Percentiles rank a stretch among this genome's conserved stretches.
phyloP scores from a whole-genome alignment of 1,140 invertebrate genomes.

The Drosophila nasuta region DNA sequence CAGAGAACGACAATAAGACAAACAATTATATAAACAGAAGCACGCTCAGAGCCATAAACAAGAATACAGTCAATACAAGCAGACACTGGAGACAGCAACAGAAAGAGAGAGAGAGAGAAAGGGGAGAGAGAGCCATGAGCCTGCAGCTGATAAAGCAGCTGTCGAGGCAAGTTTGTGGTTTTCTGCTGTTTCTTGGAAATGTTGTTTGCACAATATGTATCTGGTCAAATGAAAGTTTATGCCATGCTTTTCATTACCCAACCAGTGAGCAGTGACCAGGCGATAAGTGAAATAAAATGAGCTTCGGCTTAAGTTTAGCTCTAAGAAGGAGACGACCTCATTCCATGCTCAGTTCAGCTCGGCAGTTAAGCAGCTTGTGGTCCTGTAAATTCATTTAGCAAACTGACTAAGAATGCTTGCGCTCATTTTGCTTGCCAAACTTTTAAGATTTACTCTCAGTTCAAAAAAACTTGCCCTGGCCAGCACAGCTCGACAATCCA shows the following conservation, averaged over 20 bases:
- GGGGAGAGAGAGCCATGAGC: neutral
- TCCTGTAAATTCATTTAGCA: slow-evolving; percentile 63
- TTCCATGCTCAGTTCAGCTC: neutral
- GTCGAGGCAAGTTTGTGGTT: slow-evolving; percentile 15
- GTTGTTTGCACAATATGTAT: slow-evolving; percentile 38
- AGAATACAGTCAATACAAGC: slow-evolving; percentile 52
- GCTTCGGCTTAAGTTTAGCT: slow-evolving; percentile 54
- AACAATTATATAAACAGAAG: slow-evolving; percentile 34
- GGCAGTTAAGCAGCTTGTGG: slow-evolving; percentile 53
- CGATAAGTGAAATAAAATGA: slow-evolving; percentile 79
- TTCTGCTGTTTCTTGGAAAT: neutral
- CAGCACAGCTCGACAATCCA: slow-evolving; percentile 40
- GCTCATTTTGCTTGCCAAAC: slow-evolving; percentile 50
- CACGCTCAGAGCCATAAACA: slow-evolving; percentile 54
- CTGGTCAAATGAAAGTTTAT: slow-evolving; percentile 75
- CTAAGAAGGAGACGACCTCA: slow-evolving; percentile 8
- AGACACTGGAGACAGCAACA: neutral
- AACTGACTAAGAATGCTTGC: slow-evolving; percentile 58
- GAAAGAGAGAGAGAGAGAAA: neutral
- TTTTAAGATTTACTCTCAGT: slow-evolving; percentile 50
- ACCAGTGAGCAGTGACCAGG: slow-evolving; percentile 54
- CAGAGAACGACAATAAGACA: slow-evolving; percentile 29
- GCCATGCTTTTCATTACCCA: slow-evolving; percentile 61
- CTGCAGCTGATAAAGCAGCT: slow-evolving; percentile 48
- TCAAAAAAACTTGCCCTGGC: slow-evolving; percentile 16